Percentiles rank a stretch among this genome's conserved stretches.
Evolutionary conservation across 2,113 vertebrate species (phyloP).

Genomic region (Chamaea fasciata): DNA sequence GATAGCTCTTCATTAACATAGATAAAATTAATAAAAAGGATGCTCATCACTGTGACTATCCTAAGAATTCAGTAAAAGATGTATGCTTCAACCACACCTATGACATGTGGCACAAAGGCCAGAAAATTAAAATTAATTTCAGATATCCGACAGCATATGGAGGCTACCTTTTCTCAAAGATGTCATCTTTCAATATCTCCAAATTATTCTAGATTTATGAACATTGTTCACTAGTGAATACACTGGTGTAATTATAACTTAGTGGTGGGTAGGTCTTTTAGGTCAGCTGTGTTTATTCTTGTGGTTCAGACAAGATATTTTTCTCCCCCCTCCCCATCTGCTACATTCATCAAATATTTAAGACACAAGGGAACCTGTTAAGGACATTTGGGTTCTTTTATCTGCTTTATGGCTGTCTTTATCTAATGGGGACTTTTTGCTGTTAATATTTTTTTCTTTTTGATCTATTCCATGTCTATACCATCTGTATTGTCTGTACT

Average conservation of each 20-base stretch:
- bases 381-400: background rate
- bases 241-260: background rate
- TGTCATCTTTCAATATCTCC: background rate
- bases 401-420: background rate
- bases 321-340: conserved; percentile 25
- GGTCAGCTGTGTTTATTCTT: conserved; percentile 27
- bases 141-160: background rate
- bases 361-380: background rate
- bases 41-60: background rate
- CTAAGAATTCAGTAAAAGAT: background rate
- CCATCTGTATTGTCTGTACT: background rate
- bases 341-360: conserved; percentile 60
- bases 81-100: background rate
- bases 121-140: background rate
- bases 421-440: background rate
- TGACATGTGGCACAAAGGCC: background rate
- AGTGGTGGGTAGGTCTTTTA: background rate
- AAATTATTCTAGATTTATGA: conserved; percentile 13
- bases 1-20: background rate
- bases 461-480: background rate
- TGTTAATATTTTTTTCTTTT: background rate
- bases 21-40: background rate
- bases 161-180: background rate
- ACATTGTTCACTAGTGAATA: background rate
- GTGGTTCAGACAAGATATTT: background rate